Evolutionary conservation across 2,888 invertebrate genomes (phyloP).

Genomic region (Hyppa rectilinea): DNA sequence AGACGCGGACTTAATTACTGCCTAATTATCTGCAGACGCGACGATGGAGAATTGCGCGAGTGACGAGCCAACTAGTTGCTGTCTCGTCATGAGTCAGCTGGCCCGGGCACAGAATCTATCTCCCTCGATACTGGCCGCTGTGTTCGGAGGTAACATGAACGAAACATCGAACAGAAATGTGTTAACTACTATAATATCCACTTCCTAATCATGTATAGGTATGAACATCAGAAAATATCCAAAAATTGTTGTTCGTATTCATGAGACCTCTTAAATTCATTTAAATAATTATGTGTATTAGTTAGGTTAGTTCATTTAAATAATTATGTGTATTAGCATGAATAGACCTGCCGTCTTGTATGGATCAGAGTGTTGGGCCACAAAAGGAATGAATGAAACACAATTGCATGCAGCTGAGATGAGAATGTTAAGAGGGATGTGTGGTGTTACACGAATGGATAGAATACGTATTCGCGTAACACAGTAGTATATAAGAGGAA

Average conservation of each 20-base stretch:
- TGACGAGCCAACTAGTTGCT: constrained; percentile 5
- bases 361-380: too few relatives aligned
- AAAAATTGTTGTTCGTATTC: constrained; percentile 2
- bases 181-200: background rate
- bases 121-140: background rate
- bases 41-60: constrained; percentile 17
- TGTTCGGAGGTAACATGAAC: too few relatives aligned
- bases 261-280: constrained; percentile 2
- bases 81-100: constrained; percentile 19
- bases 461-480: too few relatives aligned
- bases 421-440: too few relatives aligned
- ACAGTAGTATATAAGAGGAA: too few relatives aligned
- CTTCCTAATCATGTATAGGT: background rate
- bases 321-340: too few relatives aligned
- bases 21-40: constrained; percentile 41
- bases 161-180: background rate
- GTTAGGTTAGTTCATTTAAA: too few relatives aligned
- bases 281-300: background rate
- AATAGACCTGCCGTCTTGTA: too few relatives aligned
- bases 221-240: background rate
- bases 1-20: constrained; percentile 40
- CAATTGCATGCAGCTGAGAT: too few relatives aligned
- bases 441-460: too few relatives aligned
- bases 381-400: too few relatives aligned
- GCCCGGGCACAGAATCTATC: background rate